A percentile compares a stretch with the other conserved stretches of the same genome.
phyloP scores from a whole-genome alignment of 1,140 invertebrate species.

The Trachymyrmex septentrionalis region DNA sequence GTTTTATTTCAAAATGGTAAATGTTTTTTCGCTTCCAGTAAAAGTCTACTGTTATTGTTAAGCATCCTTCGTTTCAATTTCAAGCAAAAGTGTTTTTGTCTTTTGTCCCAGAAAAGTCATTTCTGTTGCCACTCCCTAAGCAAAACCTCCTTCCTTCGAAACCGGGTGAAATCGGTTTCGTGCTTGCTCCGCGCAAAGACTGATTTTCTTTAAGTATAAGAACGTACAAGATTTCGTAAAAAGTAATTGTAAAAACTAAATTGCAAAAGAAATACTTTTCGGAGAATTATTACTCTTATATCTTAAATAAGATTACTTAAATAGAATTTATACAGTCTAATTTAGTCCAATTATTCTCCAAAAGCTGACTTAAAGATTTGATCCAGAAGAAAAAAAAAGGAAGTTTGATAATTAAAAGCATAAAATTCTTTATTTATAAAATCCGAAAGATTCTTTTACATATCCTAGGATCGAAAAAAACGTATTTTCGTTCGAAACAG shows the following conservation, averaged over 20 bases:
- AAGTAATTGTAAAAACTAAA: background rate
- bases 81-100: conserved; percentile 40
- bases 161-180: conserved; percentile 37
- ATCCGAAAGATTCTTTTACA: background rate
- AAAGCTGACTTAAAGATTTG: background rate
- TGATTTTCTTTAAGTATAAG: conserved; percentile 38
- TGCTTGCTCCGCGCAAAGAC: background rate
- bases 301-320: background rate
- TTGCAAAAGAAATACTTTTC: background rate
- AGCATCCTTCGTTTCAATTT: conserved; percentile 31
- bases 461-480: background rate
- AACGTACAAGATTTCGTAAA: background rate
- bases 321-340: background rate
- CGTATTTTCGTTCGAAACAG: background rate
- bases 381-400: background rate
- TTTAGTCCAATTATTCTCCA: conserved; percentile 7
- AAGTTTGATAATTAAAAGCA: background rate
- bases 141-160: conserved; percentile 26
- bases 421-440: background rate
- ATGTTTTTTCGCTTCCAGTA: background rate
- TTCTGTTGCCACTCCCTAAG: conserved; percentile 30
- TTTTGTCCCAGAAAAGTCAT: conserved; percentile 21
- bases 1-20: background rate
- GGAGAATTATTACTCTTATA: background rate
- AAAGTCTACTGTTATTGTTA: conserved; percentile 19